These are phyloP conservation scores for Columba guinea DNA, from an alignment of 2,797 vertebrate species.

Conservation along the genomic window DNA sequence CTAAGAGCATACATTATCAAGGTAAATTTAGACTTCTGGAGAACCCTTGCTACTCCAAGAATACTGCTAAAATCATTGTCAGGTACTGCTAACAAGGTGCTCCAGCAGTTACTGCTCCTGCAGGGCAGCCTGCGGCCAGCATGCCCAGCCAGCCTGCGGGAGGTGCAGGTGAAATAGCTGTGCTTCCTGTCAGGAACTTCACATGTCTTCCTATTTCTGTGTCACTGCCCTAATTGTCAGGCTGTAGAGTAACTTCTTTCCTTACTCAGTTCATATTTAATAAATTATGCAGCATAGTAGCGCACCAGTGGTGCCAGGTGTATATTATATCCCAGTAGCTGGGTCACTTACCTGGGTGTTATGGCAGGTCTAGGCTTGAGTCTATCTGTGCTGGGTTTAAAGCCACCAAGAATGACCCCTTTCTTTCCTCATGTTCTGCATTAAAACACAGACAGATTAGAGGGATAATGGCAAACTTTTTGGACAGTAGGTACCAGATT, in stretches of 20 bases:
- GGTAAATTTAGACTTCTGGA: neutral
- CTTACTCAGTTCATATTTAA: neutral
- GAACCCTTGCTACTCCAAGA: neutral
- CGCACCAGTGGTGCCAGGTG: accelerated
- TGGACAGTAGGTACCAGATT: neutral
- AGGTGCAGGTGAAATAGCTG: neutral
- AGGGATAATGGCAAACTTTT: neutral
- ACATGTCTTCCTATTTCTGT: neutral
- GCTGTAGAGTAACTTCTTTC: neutral
- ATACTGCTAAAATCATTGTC: neutral
- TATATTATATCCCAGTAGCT: neutral
- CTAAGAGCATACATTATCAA: neutral
- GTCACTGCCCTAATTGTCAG: neutral
- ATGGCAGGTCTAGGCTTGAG: neutral
- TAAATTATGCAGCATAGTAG: neutral
- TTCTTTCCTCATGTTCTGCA: neutral
- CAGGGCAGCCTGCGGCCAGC: neutral
- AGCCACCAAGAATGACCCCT: neutral
- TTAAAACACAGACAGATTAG: neutral
- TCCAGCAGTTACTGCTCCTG: neutral
- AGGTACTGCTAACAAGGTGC: neutral
- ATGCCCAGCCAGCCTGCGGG: neutral
- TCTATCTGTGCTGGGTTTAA: neutral
- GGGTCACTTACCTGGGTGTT: neutral
- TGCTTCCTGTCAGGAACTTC: neutral